Conservation (phyloP, 2,113 vertebrate species). For the Zosterops hypoxanthus region DNA sequence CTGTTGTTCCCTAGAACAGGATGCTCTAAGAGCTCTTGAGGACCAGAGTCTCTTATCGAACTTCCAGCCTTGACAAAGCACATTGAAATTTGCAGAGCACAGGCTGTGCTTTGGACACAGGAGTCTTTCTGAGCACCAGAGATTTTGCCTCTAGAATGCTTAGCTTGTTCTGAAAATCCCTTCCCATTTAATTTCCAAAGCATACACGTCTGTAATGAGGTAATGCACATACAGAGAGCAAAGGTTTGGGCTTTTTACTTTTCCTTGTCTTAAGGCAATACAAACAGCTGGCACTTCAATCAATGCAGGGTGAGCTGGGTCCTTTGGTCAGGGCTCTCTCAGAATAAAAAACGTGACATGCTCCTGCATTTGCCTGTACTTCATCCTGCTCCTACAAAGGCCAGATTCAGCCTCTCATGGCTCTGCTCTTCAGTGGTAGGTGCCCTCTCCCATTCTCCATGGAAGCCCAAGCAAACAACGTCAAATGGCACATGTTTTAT, state of each 20-base stretch:
- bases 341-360: neutral
- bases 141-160: neutral
- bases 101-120: neutral
- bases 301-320: neutral
- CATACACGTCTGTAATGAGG: neutral
- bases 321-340: neutral
- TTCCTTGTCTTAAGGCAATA: neutral
- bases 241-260: neutral
- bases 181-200: neutral
- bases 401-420: neutral
- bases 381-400: neutral
- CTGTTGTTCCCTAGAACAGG: neutral
- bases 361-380: neutral
- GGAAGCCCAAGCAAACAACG: neutral
- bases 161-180: neutral
- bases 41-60: neutral
- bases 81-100: neutral
- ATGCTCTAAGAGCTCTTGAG: neutral
- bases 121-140: neutral
- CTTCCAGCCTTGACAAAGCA: neutral
- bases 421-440: neutral
- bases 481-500: conserved; percentile 28
- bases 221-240: neutral
- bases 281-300: neutral
- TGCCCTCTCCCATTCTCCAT: neutral